A percentile compares a stretch with the other conserved stretches of the same genome.
These are phyloP conservation scores for Cyanoliseus patagonus DNA, from an alignment of 2,113 vertebrate genomes.

Conservation along the genomic window DNA sequence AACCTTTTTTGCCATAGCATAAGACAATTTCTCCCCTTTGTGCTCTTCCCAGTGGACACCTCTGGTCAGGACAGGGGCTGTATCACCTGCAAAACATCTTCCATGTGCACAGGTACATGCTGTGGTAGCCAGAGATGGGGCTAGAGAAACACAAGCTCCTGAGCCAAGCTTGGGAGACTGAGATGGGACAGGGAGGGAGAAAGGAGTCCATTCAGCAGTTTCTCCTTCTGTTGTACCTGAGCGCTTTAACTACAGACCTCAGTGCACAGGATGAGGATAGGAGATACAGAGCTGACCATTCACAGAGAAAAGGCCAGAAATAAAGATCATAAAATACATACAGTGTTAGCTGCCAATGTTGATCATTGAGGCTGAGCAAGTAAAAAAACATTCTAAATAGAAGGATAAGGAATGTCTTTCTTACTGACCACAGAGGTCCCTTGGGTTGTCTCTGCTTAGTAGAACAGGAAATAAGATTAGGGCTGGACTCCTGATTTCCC, in stretches of 20 bases:
- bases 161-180: neutral
- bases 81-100: fast-evolving
- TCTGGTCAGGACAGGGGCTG: neutral
- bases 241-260: neutral
- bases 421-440: neutral
- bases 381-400: neutral
- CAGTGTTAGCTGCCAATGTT: neutral
- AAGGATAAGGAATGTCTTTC: neutral
- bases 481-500: neutral
- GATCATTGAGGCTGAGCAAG: neutral
- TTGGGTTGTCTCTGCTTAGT: neutral
- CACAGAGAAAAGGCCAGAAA: neutral
- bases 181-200: neutral
- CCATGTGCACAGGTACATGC: fast-evolving
- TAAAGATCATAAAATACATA: neutral
- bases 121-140: neutral
- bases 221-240: neutral
- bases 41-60: neutral
- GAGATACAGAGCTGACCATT: neutral
- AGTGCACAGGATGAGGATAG: neutral
- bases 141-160: neutral
- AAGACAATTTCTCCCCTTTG: neutral
- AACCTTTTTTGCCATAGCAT: neutral
- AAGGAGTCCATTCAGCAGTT: neutral
- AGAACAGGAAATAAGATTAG: neutral